These are phyloP conservation scores for Eurystomus glaucurus DNA, from an alignment of 2,797 vertebrate species.

Conservation along the genomic window DNA sequence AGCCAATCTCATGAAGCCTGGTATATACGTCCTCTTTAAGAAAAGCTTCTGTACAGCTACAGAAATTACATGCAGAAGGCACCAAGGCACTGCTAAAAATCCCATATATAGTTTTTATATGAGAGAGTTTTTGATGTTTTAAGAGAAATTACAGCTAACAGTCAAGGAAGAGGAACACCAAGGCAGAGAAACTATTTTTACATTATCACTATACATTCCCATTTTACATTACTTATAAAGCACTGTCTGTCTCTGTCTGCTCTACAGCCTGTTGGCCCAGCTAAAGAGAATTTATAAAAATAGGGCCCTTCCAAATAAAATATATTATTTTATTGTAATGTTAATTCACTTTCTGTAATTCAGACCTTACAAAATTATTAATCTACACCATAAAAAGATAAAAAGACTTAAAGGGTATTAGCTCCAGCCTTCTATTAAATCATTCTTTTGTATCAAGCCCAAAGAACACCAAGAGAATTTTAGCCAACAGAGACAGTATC, in stretches of 20 bases:
- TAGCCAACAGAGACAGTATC: background rate
- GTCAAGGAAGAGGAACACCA: background rate
- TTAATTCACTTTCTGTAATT: background rate
- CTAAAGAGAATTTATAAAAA: background rate
- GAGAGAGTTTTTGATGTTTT: background rate
- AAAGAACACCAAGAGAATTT: background rate
- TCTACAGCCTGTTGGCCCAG: background rate
- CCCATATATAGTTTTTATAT: background rate
- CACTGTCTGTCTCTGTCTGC: background rate
- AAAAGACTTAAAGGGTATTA: background rate
- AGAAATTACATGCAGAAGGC: background rate
- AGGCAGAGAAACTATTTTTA: background rate
- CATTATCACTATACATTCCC: background rate
- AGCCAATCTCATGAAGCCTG: background rate
- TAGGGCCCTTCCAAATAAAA: background rate
- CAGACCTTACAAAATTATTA: background rate
- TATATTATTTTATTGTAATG: background rate
- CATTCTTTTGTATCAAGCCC: background rate
- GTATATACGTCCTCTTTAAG: rapidly evolving
- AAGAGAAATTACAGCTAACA: background rate
- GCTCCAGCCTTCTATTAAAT: background rate
- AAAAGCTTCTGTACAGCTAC: background rate
- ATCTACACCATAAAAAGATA: background rate
- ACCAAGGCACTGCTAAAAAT: background rate
- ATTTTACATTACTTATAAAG: background rate